Evolutionary conservation across 1,140 invertebrate genomes (phyloP).

Genomic region (Chrysopa pallens): DNA sequence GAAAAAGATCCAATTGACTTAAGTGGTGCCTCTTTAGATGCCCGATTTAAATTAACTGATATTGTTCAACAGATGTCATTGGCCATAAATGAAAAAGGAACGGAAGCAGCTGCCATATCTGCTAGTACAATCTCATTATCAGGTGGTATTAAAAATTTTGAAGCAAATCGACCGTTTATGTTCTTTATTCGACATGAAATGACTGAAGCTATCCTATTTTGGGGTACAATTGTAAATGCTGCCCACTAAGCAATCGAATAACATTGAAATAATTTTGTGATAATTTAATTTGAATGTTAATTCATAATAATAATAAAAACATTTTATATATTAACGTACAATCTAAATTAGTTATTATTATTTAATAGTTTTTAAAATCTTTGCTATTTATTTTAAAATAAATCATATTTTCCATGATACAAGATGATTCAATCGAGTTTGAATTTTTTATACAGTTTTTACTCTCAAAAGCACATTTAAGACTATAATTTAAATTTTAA

Average conservation of each 20-base stretch:
- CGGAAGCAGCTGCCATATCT: conserved; percentile 47
- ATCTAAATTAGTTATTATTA: too few species aligned
- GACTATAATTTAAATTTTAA: too few species aligned
- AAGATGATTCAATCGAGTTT: too few species aligned
- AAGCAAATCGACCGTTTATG: conserved; percentile 46
- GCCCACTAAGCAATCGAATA: not conserved
- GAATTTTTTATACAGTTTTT: too few species aligned
- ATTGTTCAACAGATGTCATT: conserved; percentile 14
- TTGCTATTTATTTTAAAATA: too few species aligned
- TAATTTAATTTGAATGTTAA: too few species aligned
- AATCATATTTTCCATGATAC: too few species aligned
- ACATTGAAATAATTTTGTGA: too few species aligned
- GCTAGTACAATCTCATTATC: conserved; percentile 27
- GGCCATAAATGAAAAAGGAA: conserved; percentile 50
- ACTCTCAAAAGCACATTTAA: too few species aligned
- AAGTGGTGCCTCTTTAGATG: not conserved
- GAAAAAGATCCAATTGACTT: not conserved
- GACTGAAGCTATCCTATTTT: conserved; percentile 39
- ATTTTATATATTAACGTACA: too few species aligned
- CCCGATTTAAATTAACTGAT: conserved; percentile 8
- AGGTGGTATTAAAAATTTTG: conserved; percentile 10
- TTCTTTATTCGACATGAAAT: conserved; percentile 46
- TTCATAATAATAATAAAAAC: too few species aligned
- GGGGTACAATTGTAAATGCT: conserved; percentile 26
- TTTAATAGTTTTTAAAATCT: too few species aligned